Evolutionary conservation across 2,797 vertebrate genomes (phyloP).

Genomic region (Oceanodroma leucorhoa): DNA sequence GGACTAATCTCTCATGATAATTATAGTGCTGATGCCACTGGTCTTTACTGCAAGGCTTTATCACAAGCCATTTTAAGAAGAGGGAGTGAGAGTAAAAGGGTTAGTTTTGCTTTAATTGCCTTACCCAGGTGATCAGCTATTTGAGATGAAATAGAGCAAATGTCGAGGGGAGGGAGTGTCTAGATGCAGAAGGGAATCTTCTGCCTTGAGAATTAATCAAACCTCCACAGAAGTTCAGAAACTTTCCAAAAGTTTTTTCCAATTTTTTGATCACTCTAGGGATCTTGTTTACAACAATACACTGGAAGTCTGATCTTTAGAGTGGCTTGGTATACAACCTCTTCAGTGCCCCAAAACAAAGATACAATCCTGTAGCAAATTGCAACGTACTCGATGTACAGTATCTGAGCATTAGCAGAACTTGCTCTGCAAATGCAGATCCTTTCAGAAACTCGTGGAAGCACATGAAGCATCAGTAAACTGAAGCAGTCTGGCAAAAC

Average conservation of each 20-base stretch:
- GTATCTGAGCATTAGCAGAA: not conserved
- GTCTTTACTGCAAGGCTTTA: not conserved
- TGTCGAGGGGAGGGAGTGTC: not conserved
- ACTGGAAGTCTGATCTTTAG: not conserved
- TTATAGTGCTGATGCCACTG: not conserved
- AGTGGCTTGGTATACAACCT: not conserved
- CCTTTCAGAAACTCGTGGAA: not conserved
- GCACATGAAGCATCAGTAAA: not conserved
- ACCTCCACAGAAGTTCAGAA: not conserved
- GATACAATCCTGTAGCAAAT: not conserved
- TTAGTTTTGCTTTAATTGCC: not conserved
- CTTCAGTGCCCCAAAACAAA: not conserved
- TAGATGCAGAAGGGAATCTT: not conserved
- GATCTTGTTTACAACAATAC: not conserved
- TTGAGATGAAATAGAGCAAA: not conserved
- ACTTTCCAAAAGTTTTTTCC: not conserved
- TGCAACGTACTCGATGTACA: not conserved
- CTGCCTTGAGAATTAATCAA: not conserved
- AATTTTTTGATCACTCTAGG: not conserved
- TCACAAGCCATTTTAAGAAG: not conserved
- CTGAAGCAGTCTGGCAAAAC: not conserved
- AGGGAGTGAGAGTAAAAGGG: rapidly evolving
- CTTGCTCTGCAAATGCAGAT: not conserved
- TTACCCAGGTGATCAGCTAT: not conserved
- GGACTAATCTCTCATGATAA: not conserved